A percentile compares a stretch with the other conserved stretches of the same genome.
Evolutionary conservation across 2,113 vertebrate genomes (phyloP).

Genomic region (Heterotilapia buettikoferi): DNA sequence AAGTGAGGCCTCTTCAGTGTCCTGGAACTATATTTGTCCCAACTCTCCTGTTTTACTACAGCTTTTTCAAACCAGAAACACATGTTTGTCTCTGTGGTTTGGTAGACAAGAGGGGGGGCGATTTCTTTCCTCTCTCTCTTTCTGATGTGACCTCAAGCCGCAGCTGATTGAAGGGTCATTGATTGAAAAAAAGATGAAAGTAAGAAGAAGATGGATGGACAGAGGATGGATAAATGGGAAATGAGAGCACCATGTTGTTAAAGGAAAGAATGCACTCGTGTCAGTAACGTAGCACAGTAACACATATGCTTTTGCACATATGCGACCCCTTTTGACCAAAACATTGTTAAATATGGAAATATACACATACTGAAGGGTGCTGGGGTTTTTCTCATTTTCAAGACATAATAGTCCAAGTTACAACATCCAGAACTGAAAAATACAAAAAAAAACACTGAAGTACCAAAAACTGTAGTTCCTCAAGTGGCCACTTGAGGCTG

Average conservation of each 20-base stretch:
- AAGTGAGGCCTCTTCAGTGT: not conserved
- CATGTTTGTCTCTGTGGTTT: not conserved
- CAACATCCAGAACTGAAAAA: not conserved
- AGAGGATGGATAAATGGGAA: not conserved
- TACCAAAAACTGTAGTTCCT: not conserved
- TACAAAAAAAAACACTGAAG: fast-evolving
- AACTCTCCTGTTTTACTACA: not conserved
- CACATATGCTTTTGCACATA: not conserved
- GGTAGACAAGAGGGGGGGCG: not conserved
- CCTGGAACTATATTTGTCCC: constrained; percentile 23
- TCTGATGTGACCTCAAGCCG: not conserved
- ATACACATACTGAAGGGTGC: not conserved
- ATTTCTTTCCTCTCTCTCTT: not conserved
- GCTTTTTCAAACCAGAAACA: constrained; percentile 42
- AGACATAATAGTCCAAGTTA: not conserved
- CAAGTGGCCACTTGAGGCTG: not conserved
- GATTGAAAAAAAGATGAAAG: not conserved
- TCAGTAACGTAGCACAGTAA: not conserved
- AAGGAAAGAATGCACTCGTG: not conserved
- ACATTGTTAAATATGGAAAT: not conserved
- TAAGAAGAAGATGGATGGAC: not conserved
- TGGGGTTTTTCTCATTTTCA: not conserved
- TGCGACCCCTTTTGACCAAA: not conserved
- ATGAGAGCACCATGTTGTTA: not conserved
- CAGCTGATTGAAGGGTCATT: constrained; percentile 11